Conservation (phyloP, 2,888 invertebrate genomes). For the Leptothorax acervorum region DNA sequence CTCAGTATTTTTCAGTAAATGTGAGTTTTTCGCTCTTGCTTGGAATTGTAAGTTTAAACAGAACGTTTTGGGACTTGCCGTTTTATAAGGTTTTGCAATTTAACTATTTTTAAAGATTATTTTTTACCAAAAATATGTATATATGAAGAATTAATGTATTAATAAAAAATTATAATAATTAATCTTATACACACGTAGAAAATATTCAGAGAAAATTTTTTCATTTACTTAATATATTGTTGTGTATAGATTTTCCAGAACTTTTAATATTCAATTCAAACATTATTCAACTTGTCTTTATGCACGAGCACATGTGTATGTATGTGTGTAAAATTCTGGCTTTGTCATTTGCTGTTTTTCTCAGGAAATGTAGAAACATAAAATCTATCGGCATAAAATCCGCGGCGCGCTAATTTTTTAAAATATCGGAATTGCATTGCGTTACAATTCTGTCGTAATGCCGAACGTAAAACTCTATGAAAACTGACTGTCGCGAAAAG, state of each 20-base stretch:
- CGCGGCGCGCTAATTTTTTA: background rate
- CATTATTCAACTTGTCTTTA: background rate
- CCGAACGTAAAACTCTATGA: background rate
- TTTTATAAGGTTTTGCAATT: background rate
- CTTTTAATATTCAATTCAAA: background rate
- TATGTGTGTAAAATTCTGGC: background rate
- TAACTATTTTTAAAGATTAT: background rate
- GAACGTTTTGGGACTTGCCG: background rate
- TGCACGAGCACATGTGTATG: background rate
- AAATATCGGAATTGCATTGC: slow-evolving; percentile 19
- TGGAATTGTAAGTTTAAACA: slow-evolving; percentile 12
- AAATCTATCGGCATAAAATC: slow-evolving; percentile 2
- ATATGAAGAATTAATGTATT: background rate
- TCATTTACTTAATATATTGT: background rate
- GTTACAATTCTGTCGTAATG: background rate
- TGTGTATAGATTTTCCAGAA: background rate
- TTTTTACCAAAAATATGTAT: background rate
- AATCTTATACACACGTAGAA: background rate
- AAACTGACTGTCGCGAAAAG: background rate
- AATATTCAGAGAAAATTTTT: background rate
- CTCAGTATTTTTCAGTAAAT: slow-evolving; percentile 15
- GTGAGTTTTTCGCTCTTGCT: background rate
- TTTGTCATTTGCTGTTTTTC: background rate
- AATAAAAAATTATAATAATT: background rate
- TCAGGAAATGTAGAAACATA: background rate